These are phyloP conservation scores for Silurus meridionalis DNA, from an alignment of 2,113 vertebrate genomes.

Conservation along the genomic window DNA sequence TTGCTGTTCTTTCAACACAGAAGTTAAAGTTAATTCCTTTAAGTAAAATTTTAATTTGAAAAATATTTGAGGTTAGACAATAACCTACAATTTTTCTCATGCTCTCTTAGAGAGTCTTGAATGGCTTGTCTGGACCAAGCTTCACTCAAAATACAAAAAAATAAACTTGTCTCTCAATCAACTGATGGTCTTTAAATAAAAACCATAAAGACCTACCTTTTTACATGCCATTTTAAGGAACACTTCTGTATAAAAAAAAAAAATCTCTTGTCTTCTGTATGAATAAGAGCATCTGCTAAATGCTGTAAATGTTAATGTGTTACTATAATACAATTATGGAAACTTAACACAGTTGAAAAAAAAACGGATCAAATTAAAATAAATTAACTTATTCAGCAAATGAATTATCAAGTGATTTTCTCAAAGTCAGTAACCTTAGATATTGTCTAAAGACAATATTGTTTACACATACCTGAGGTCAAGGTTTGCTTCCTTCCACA, in stretches of 20 bases:
- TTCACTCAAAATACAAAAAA: neutral
- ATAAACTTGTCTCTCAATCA: neutral
- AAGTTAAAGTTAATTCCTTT: too few relatives aligned
- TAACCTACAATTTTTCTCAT: neutral
- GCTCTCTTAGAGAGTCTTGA: neutral
- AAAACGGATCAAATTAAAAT: too few relatives aligned
- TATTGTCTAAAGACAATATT: neutral
- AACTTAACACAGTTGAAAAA: neutral
- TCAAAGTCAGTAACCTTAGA: neutral
- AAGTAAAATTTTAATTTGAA: too few relatives aligned
- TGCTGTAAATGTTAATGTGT: neutral
- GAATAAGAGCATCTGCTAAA: neutral
- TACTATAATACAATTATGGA: neutral
- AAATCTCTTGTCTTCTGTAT: neutral
- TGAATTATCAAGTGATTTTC: neutral
- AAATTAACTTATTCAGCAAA: too few relatives aligned
- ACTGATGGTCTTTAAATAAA: neutral
- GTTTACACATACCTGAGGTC: constrained; percentile 84
- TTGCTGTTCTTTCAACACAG: neutral
- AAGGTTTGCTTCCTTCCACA: constrained; percentile 95
- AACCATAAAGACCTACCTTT: neutral
- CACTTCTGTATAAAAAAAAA: neutral
- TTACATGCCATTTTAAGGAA: neutral
- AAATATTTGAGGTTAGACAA: neutral
- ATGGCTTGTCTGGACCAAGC: neutral